Conservation (phyloP, 2,888 invertebrate species). For the Drosophila gaucha region DNA sequence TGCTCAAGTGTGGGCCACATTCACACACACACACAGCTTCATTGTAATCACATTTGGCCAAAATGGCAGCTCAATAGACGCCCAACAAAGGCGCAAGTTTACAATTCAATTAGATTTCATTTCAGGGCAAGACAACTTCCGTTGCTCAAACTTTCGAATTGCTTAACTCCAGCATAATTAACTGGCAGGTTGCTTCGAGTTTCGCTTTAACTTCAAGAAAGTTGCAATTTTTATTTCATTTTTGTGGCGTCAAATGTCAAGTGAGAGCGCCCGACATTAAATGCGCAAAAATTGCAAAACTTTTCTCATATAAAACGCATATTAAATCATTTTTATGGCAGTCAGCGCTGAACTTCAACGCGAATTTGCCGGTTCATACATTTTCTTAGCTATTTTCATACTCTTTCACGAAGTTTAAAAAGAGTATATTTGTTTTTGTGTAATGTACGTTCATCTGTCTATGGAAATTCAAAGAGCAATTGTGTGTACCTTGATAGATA, state of each 20-base stretch:
- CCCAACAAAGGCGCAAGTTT: slow-evolving; percentile 53
- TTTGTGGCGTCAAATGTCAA: slow-evolving; percentile 62
- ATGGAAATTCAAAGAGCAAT: too few species aligned
- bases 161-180: slow-evolving; percentile 43
- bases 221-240: not conserved
- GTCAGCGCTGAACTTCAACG: slow-evolving; percentile 34
- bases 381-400: slow-evolving; percentile 38
- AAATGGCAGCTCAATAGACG: slow-evolving; percentile 62
- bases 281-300: slow-evolving; percentile 78
- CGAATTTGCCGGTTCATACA: slow-evolving; percentile 45
- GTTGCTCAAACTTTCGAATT: slow-evolving; percentile 21
- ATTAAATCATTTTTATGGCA: slow-evolving; percentile 80
- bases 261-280: slow-evolving; percentile 58
- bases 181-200: slow-evolving; percentile 32
- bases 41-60: slow-evolving; percentile 72
- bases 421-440: not conserved
- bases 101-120: slow-evolving; percentile 74
- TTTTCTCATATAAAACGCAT: slow-evolving; percentile 77
- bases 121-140: slow-evolving; percentile 47
- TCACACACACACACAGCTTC: slow-evolving; percentile 2
- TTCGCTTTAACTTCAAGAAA: slow-evolving; percentile 9
- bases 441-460: too few species aligned
- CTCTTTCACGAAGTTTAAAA: not conserved
- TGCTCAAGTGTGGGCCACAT: slow-evolving; percentile 49
- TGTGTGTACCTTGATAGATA: too few species aligned